Evolutionary conservation across 2,113 vertebrate genomes (phyloP), one percentile per base, ranked within the genome.

Genomic region (Anolis carolinensis): DNA sequence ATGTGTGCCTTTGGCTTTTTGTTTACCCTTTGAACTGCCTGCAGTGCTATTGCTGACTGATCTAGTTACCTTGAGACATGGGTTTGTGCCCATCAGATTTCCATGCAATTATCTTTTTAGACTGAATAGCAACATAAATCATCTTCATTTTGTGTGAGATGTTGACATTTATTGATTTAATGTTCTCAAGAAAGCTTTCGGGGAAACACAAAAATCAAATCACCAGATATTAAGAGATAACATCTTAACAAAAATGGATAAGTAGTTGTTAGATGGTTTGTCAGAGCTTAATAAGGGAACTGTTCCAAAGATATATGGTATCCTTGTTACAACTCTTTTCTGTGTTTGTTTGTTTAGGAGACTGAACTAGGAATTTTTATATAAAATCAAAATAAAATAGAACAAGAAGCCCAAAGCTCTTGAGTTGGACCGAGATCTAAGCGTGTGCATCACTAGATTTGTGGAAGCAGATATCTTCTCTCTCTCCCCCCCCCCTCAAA

Each of bases 151-250:
- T 92, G 79, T 89, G 84, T 92, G 78, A 93, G 27, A 72, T 93
- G 77, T 88, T 93, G 93, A 93, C 81, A 91, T 52, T 89, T 93
- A 94, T 81, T 94, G 89, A 94, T 95, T 94, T 91, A 88, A 90
- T 84, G 27, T 88, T 93, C 87, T 91, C 76, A 67, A 91, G 82
- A 93, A 94, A 44, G 39, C 30, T 93, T 94, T 86, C 25, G 44
- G 62, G 59, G 32, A 94, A 93, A 65, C 73, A 32, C 2, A 23
- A 86, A 92, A 92, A 93, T 84, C 80, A 94, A 92, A 85, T 84
- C 0, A 52, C 73, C 85, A 86, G 71, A 94, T 93, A 94, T 93
- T 84, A 93, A 93, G 82, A 92, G 59, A 85, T 67, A 86, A 63
- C 74, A 55, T 39, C 63, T 21, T 88, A 92, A 79, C 14, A 89